Evolutionary conservation across 2,888 invertebrate genomes (phyloP), one percentile per base, ranked within the genome.

Genomic region (Acleris sparsana): DNA sequence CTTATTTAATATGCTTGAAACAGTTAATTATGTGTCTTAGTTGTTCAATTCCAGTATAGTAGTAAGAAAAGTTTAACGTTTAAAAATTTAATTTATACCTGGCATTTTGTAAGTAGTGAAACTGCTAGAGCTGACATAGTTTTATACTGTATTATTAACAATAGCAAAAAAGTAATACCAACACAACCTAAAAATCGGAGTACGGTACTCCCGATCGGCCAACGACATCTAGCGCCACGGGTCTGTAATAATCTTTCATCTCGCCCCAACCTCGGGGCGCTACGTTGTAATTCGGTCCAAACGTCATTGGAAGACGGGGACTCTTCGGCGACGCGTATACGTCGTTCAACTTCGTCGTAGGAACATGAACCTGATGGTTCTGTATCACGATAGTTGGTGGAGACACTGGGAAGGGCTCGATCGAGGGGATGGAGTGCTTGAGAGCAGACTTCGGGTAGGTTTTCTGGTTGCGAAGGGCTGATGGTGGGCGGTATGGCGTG

Each of bases 191-290:
- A 79, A 92, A 94, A 82, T 94, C 94, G 46, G 94, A 90, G 77
- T 90, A 94, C 0, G 84, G 80, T 49, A 84, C 62, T 33, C 79
- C 66, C 2, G 71, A 74, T 53, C 84, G 84, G 7, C 89, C 87
- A 76, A 89, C 88, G 81, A 93, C 94, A 80, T 94, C 94, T 87
- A 96, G 96, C 70, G 95, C 94, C 51, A 97, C 94, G 0, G 97
- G 96, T 67, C 95, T 93, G 87, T 97, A 97, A 71, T 94, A 94
- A 56, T 94, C 93, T 73, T 94, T 93, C 74, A 93, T 93, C 73
- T 95, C 94, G 16, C 95, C 94, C 97, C 97, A 97, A 1, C 97
- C 97, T 43, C 97, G 94, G 5, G 97, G 96, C 43, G 97, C 96
- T 0, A 96, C 96, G 76, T 97, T 97, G 86, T 97, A 97, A 78